Percentiles rank a stretch among this genome's conserved stretches.
phyloP scores from a whole-genome alignment of 2,797 vertebrate genomes.

The Aphelocoma californica region DNA sequence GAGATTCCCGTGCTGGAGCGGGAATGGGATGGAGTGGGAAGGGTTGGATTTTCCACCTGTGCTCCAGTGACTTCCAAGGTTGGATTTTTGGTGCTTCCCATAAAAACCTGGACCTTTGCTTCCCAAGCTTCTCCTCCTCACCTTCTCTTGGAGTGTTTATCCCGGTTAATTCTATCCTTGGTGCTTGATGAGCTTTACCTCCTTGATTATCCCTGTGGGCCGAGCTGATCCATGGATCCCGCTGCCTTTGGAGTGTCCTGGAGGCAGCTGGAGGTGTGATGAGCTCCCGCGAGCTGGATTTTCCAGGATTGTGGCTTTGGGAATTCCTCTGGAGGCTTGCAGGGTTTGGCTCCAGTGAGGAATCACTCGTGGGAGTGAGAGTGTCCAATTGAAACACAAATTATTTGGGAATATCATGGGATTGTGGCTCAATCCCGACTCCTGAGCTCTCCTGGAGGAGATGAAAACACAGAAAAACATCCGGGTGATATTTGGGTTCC shows the following conservation, averaged over 20 bases:
- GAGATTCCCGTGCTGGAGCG: accelerated
- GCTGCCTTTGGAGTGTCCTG: accelerated
- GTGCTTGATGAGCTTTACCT: background rate
- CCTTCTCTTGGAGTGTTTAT: background rate
- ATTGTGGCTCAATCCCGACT: background rate
- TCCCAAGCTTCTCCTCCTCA: background rate
- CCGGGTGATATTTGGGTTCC: background rate
- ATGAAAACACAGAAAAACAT: background rate
- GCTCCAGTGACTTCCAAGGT: background rate
- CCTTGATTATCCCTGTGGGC: background rate
- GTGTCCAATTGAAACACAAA: accelerated
- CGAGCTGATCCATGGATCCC: background rate
- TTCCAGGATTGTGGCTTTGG: background rate
- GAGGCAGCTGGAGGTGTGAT: background rate
- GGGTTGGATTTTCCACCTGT: background rate
- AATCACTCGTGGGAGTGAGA: accelerated
- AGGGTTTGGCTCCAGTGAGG: background rate
- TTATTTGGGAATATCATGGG: accelerated
- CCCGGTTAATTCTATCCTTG: background rate
- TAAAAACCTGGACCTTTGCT: background rate
- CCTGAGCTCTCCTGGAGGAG: background rate
- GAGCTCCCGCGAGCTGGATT: background rate
- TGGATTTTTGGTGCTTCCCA: background rate
- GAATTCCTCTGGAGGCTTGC: background rate
- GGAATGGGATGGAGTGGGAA: background rate